These are phyloP conservation scores for Paramormyrops hopkinsi DNA, from an alignment of 2,797 vertebrate genomes.

Conservation along the genomic window DNA sequence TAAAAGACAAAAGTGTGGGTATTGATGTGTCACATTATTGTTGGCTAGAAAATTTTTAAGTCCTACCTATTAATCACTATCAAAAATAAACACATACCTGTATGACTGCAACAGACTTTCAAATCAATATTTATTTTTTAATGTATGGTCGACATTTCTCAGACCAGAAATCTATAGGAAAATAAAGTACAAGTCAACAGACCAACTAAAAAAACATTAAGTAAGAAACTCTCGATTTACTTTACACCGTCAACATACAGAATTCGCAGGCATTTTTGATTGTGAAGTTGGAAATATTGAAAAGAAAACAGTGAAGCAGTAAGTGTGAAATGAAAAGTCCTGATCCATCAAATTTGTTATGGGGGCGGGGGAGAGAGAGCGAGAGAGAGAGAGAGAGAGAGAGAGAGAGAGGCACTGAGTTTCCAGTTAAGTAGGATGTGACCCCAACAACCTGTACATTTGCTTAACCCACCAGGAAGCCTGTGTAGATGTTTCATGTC, in stretches of 20 bases:
- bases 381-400: not conserved
- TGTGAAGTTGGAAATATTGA: not conserved
- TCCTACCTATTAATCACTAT: not conserved
- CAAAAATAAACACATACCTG: not conserved
- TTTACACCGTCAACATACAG: not conserved
- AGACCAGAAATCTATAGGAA: not conserved
- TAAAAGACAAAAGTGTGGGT: not conserved
- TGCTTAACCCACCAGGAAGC: conserved; percentile 32
- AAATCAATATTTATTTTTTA: not conserved
- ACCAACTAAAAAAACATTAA: not conserved
- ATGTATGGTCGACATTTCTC: not conserved
- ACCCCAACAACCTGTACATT: not conserved
- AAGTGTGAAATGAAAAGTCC: not conserved
- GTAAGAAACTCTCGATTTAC: not conserved
- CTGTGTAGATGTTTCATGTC: not conserved
- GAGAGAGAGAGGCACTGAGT: not conserved
- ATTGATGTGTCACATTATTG: not conserved
- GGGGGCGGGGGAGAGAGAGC: not conserved
- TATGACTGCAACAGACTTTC: not conserved
- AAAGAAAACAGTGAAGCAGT: not conserved
- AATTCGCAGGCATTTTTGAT: not conserved
- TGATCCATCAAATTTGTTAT: not conserved
- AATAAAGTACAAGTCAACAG: not conserved
- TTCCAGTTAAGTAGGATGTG: not conserved
- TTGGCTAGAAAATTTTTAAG: not conserved